Percentiles rank a stretch among this genome's conserved stretches.
Evolutionary conservation across 2,797 vertebrate species (phyloP).

Genomic region (Oceanodroma leucorhoa): DNA sequence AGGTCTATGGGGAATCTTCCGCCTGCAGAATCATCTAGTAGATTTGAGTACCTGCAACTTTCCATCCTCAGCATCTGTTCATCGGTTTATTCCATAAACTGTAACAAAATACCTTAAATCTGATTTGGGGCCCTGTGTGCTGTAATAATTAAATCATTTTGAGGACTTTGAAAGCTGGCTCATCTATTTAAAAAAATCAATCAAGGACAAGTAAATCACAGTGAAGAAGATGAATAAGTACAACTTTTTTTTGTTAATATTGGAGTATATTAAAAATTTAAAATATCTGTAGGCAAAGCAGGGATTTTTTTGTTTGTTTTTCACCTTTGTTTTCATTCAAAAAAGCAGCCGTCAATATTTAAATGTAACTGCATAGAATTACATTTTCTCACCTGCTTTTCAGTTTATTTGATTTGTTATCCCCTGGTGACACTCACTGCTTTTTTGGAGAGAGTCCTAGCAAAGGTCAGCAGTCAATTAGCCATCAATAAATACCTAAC

Average conservation of each 20-base stretch:
- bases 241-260: background rate
- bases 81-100: constrained; percentile 45
- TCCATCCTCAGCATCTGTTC: constrained; percentile 56
- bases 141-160: constrained; percentile 76
- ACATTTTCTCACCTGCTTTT: background rate
- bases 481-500: constrained; percentile 9
- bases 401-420: background rate
- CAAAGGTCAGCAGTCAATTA: constrained; percentile 55
- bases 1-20: background rate
- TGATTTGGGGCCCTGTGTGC: constrained; percentile 65
- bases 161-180: constrained; percentile 64
- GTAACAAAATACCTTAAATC: constrained; percentile 67
- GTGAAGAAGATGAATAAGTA: constrained; percentile 53
- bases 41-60: constrained; percentile 18
- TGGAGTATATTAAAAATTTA: background rate
- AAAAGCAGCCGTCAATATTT: background rate
- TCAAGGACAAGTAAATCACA: constrained; percentile 65
- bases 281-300: constrained; percentile 1
- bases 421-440: background rate
- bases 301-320: background rate
- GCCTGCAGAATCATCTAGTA: constrained; percentile 7
- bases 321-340: background rate
- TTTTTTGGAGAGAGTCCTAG: constrained; percentile 1
- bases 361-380: background rate
- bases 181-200: constrained; percentile 67